Evolutionary conservation across 2,797 vertebrate genomes (phyloP).

Genomic region (Sebastes wilsoni): DNA sequence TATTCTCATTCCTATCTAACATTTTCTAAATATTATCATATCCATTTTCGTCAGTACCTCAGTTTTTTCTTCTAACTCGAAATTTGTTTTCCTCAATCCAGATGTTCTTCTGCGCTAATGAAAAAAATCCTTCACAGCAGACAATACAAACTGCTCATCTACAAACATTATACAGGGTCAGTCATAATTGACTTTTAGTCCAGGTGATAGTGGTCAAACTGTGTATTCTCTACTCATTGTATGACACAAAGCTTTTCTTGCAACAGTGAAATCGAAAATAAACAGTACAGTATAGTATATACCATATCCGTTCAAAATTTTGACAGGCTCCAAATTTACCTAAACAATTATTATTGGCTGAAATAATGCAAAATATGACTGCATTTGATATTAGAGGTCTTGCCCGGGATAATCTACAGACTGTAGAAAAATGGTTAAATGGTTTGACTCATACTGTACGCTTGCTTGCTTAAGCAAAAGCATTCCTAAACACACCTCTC

Average conservation of each 20-base stretch:
- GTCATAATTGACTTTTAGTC: background rate
- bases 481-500: background rate
- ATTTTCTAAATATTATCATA: background rate
- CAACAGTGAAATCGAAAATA: background rate
- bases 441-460: background rate
- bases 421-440: background rate
- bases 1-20: background rate
- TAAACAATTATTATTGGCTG: background rate
- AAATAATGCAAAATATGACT: background rate
- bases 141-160: slow-evolving; percentile 42
- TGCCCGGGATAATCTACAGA: background rate
- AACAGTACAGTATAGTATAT: background rate
- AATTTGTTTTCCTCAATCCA: slow-evolving; percentile 10
- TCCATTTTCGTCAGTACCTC: background rate
- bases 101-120: background rate
- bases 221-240: background rate
- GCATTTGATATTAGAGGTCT: too few relatives aligned
- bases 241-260: background rate
- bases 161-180: slow-evolving; percentile 3
- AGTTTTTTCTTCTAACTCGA: background rate
- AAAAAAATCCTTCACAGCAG: slow-evolving; percentile 4
- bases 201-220: background rate
- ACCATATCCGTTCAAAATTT: background rate
- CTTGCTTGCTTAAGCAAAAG: background rate
- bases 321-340: background rate